A percentile compares a stretch with the other conserved stretches of the same genome.
Evolutionary conservation across 2,888 invertebrate species (phyloP).

Genomic region (Pomacea canaliculata): DNA sequence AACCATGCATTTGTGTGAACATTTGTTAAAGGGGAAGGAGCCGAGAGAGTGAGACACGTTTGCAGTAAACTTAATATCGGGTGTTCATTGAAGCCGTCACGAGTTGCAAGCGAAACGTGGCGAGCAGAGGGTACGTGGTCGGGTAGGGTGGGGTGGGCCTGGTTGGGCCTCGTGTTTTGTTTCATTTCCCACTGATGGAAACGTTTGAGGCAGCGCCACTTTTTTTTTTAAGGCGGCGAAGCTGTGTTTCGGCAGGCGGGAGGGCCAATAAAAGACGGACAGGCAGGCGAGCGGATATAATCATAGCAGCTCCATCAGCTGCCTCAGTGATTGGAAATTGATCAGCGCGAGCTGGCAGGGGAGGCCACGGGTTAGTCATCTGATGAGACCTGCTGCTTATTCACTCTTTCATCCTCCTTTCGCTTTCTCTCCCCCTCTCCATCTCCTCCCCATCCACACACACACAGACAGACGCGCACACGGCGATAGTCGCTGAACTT

Average conservation of each 20-base stretch:
- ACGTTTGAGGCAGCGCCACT: no score
- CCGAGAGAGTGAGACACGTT: no score
- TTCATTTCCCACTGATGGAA: constrained; percentile 4
- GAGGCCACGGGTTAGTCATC: constrained; percentile 17
- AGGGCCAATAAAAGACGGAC: constrained; percentile 1
- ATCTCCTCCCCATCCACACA: background rate
- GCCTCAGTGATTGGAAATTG: constrained; percentile 24
- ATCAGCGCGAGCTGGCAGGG: constrained; percentile 7
- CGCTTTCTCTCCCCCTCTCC: background rate
- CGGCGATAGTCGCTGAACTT: no score
- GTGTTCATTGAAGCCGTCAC: no score
- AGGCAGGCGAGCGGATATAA: constrained; percentile 6
- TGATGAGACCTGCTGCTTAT: constrained; percentile 10
- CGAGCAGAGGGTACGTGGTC: no score
- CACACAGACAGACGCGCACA: no score
- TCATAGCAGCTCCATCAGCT: constrained; percentile 19
- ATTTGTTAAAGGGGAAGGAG: no score
- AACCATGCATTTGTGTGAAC: no score
- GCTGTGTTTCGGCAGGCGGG: no score
- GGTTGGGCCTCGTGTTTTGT: background rate
- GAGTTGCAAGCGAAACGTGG: no score
- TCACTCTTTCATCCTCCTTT: background rate
- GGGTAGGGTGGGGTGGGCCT: background rate
- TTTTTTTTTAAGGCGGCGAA: no score
- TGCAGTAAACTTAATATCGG: no score